Percentiles rank a stretch among this genome's conserved stretches.
Conservation (phyloP, 2,113 vertebrate genomes). For the Pica pica region DNA sequence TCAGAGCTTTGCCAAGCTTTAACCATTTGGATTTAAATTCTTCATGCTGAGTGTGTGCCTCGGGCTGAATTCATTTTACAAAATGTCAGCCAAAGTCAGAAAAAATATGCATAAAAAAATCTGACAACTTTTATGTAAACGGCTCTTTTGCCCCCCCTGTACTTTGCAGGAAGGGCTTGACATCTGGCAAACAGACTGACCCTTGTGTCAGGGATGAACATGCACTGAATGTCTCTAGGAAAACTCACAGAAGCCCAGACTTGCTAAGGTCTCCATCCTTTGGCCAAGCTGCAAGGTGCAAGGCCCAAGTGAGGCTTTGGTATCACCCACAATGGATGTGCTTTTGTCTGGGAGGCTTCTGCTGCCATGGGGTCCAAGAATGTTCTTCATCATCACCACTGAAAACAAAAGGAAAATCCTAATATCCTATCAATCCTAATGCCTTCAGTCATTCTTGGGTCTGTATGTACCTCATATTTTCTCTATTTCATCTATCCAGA, state of each 20-base stretch:
- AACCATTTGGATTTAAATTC: slow-evolving; percentile 45
- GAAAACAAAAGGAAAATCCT: not conserved
- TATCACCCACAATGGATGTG: not conserved
- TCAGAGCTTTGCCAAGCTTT: slow-evolving; percentile 32
- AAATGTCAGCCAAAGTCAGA: slow-evolving; percentile 42
- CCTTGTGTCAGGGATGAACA: not conserved
- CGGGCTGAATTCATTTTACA: slow-evolving; percentile 25
- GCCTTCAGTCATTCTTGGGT: not conserved
- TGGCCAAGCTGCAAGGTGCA: not conserved
- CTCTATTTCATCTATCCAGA: not conserved
- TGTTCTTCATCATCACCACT: not conserved
- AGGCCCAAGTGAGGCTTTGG: not conserved
- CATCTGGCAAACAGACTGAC: slow-evolving; percentile 22
- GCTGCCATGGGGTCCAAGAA: not conserved
- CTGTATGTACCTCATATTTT: not conserved
- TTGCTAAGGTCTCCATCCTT: not conserved
- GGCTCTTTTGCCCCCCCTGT: not conserved
- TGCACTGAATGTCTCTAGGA: not conserved
- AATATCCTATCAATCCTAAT: not conserved
- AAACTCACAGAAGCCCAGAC: not conserved
- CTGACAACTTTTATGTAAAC: not conserved
- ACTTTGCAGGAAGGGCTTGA: not conserved
- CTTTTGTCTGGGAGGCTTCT: not conserved
- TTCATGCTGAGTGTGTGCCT: slow-evolving; percentile 40
- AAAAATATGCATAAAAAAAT: not conserved